phyloP scores from a whole-genome alignment of 2,113 vertebrate genomes.

The Centropus unirufus region DNA sequence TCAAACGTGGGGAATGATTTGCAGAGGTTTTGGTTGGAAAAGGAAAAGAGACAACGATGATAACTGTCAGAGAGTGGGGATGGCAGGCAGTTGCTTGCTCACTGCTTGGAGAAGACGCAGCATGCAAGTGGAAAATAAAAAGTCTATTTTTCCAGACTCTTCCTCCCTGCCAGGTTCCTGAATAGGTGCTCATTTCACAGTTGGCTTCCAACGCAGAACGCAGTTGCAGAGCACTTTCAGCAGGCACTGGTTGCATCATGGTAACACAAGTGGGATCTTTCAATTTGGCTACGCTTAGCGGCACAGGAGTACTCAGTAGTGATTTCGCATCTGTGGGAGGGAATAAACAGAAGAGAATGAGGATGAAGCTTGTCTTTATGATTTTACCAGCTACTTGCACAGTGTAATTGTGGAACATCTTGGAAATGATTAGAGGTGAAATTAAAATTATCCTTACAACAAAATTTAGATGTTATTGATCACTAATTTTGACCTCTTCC shows the following conservation, averaged over 20 bases:
- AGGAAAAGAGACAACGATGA: not conserved
- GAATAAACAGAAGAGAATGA: not conserved
- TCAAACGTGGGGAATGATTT: not conserved
- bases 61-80: not conserved
- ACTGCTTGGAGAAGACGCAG: not conserved
- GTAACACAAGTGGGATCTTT: not conserved
- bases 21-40: not conserved
- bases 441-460: not conserved
- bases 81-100: not conserved
- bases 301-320: fast-evolving
- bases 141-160: not conserved
- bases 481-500: fast-evolving
- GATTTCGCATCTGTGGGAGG: not conserved
- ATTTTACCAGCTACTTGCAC: not conserved
- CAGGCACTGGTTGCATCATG: fast-evolving
- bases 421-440: not conserved
- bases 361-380: not conserved
- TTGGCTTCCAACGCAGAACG: constrained; percentile 32
- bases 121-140: not conserved
- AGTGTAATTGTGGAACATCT: not conserved
- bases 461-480: not conserved
- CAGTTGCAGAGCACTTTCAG: constrained; percentile 29
- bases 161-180: not conserved
- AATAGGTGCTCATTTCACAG: not conserved
- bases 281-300: fast-evolving